A percentile compares a stretch with the other conserved stretches of the same genome.
These are phyloP conservation scores for Habroteleia sp. DNA, from an alignment of 2,888 invertebrate species.

Conservation along the genomic window DNA sequence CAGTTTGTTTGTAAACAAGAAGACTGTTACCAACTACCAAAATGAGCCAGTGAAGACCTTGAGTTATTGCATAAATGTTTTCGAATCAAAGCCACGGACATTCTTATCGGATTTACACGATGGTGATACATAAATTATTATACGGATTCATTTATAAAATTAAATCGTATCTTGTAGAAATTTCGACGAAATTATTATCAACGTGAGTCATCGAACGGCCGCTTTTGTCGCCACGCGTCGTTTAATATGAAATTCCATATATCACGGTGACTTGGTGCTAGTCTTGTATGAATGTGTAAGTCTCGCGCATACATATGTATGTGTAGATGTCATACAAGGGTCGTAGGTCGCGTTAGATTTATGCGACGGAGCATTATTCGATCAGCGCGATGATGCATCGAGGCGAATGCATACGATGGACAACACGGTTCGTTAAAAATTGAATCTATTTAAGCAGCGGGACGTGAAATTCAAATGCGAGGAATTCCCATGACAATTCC, in stretches of 20 bases:
- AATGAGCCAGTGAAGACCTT: too few relatives aligned
- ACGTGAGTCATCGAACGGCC: constrained; percentile 38
- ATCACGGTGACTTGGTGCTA: constrained; percentile 45
- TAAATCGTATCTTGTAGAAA: constrained; percentile 13
- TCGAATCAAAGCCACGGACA: too few relatives aligned
- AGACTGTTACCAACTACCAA: too few relatives aligned
- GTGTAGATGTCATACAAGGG: constrained; percentile 53
- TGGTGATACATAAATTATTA: constrained; percentile 41
- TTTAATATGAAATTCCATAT: constrained; percentile 64
- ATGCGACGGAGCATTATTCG: constrained; percentile 69
- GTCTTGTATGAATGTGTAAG: constrained; percentile 61
- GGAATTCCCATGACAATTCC: constrained; percentile 63
- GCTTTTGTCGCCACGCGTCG: constrained; percentile 53
- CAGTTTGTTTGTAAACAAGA: too few relatives aligned
- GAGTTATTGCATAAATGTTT: too few relatives aligned
- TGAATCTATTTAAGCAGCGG: constrained; percentile 73
- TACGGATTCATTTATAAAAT: constrained; percentile 43
- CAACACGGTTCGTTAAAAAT: constrained; percentile 75
- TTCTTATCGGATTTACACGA: too few relatives aligned
- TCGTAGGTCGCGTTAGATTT: constrained; percentile 64
- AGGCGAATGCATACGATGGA: constrained; percentile 68
- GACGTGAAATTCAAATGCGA: constrained; percentile 74
- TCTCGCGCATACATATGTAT: constrained; percentile 58
- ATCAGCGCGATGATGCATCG: constrained; percentile 67
- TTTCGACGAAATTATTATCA: constrained; percentile 15